Base-by-base conservation (phyloP, 2,113 vertebrate genomes). In the Harpagus bidentatus region DNA sequence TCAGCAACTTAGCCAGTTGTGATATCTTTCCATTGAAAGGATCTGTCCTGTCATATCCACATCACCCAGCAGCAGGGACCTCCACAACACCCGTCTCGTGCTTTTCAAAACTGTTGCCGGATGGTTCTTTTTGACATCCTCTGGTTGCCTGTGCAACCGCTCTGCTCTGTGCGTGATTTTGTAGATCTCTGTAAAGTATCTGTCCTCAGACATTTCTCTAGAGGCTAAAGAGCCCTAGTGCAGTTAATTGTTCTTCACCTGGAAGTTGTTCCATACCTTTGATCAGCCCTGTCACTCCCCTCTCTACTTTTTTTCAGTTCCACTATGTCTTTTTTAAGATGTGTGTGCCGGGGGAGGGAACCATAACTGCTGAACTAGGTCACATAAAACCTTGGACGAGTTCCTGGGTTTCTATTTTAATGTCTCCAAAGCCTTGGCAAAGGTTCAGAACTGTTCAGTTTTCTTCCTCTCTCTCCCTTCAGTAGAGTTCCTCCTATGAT, bases 351-450 rank as follows among this genome's bases (percentile, higher is more conserved):
- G 83, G 50, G 87, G 90, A 96, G 70, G 74, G 95, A 96, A 32
- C 62, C 31, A 32, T 95, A 97, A 94, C 66, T 91, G 82, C 93
- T 96, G 92, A 96, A 96, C 93, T 95, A 94, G 95, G 94, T 97
- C 96, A 95, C 84, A 95, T 95, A 95, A 95, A 97, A 93, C 81
- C 62, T 91, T 95, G 95, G 88, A 97, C 2, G 25, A 86, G 87
- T 95, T 97, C 96, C 94, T 97, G 78, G 53, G 29, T 96, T 97
- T 97, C 95, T 96, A 96, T 96, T 96, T 96, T 97, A 96, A 92
- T 86, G 76, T 86, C 93, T 97, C 94, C 9, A 18, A 95, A 95
- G 78, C 74, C 62, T 93, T 97, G 95, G 95, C 82, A 97, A 72
- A 78, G 26, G 38, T 82, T 96, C 93, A 95, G 66, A 94, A 95